Evolutionary conservation across 2,797 vertebrate genomes (phyloP).

Genomic region (Fratercula arctica): DNA sequence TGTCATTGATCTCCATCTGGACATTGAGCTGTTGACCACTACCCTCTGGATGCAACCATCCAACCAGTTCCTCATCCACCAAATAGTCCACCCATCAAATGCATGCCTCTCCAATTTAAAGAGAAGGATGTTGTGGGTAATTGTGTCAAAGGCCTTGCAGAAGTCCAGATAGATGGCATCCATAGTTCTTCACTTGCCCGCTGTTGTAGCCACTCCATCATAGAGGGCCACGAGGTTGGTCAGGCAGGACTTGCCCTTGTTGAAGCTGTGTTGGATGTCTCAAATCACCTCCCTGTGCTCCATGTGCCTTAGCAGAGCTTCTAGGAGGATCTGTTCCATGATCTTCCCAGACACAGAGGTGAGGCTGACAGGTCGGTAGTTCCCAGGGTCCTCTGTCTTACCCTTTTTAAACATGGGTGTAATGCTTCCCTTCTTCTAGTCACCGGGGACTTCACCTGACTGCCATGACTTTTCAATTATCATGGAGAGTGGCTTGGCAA

Average conservation of each 20-base stretch:
- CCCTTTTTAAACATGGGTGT: neutral
- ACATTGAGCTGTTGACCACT: neutral
- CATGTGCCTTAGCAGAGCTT: neutral
- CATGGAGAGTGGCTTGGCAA: neutral
- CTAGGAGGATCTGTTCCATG: neutral
- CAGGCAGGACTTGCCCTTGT: neutral
- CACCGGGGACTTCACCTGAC: neutral
- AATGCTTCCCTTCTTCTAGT: neutral
- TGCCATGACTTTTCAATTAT: neutral
- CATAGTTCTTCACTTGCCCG: neutral
- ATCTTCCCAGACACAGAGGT: neutral
- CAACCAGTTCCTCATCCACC: neutral
- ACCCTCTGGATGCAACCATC: neutral
- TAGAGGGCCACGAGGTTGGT: neutral
- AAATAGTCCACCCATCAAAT: neutral
- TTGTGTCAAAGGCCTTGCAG: neutral
- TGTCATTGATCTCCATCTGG: neutral
- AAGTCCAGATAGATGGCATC: neutral
- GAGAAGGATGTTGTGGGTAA: neutral
- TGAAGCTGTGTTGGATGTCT: neutral
- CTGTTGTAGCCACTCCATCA: neutral
- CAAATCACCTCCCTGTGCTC: neutral
- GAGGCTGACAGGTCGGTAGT: neutral
- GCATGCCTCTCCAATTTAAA: neutral
- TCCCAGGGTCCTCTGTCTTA: neutral